These are phyloP conservation scores for Scolopax bukidnonensis DNA, from an alignment of 2,797 vertebrate species.

Conservation along the genomic window DNA sequence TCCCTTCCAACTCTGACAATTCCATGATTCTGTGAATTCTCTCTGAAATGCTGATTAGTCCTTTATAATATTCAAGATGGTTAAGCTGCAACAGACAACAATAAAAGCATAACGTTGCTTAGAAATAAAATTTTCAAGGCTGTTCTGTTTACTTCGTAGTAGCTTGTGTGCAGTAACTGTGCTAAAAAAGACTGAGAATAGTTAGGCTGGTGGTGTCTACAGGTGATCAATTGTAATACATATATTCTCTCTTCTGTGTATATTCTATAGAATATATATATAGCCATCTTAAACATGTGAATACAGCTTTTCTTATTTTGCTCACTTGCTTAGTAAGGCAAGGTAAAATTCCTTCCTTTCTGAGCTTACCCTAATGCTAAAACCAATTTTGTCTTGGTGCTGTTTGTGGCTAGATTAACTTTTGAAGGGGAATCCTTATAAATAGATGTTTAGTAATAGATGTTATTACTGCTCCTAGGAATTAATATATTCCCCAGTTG, in stretches of 20 bases:
- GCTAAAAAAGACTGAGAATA: not conserved
- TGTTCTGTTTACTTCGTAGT: not conserved
- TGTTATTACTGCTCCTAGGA: not conserved
- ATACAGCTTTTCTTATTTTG: not conserved
- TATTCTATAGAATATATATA: not conserved
- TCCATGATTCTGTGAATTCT: not conserved
- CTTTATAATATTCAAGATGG: not conserved
- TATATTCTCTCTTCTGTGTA: not conserved
- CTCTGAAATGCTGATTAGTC: not conserved
- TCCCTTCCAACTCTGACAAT: no score
- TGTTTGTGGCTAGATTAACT: not conserved
- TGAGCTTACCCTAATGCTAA: not conserved
- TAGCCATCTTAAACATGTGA: not conserved
- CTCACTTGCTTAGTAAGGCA: not conserved
- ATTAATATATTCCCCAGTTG: not conserved
- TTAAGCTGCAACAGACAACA: not conserved
- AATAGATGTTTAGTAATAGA: not conserved
- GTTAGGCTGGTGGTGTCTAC: accelerated
- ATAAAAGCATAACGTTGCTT: not conserved
- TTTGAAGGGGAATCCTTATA: not conserved
- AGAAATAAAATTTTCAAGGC: not conserved
- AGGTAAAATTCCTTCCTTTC: not conserved
- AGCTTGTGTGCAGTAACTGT: not conserved
- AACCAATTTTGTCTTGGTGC: not conserved
- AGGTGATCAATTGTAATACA: not conserved